Evolutionary conservation across 2,888 invertebrate genomes (phyloP), one percentile per base, ranked within the genome.

Genomic region (Andrena camellia): DNA sequence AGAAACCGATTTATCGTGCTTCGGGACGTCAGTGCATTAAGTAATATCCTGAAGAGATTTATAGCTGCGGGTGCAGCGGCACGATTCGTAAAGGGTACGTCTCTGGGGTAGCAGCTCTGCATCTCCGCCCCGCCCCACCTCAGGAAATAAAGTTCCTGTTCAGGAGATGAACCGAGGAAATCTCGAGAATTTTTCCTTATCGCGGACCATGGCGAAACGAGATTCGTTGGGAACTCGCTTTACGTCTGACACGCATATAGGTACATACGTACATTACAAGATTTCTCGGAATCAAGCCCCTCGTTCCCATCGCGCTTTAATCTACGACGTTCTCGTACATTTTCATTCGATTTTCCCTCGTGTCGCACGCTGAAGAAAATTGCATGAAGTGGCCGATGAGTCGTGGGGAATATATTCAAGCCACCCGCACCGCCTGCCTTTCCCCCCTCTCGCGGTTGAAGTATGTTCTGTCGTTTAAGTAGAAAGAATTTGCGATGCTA

Each of bases 81-180:
- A 59, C 67, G 75, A 69, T 76, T 70, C 83, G 72, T 50, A 66
- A 42, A 68, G 78, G 63, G 31, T 42, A 23, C 57, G 73, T 59
- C 83, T 64, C 78, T 59, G 10, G 48, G 57, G 70, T 74, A 81
- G 70, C 75, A 52, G 63, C 83, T 82, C 74, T 66, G 75, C 60
- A 74, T 83, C 78, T 64, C 64, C 67, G 42, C 23, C 42, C 63
- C 50, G 54, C 31, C 52, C 59, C 48, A 20, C 74, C 64, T 60
- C 73, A 86, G 87, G 86, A 86, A 86, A 86, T 87, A 86, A 87
- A 86, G 87, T 86, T 85, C 60, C 81, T 64, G 81, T 52, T 63
- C 62, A 64, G 84, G 73, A 62, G 79, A 77, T 72, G 87, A 87
- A 84, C 76, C 85, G 81, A 73, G 85, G 77, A 84, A 87, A 86